Percentiles rank a stretch among this genome's conserved stretches.
Evolutionary conservation across 2,888 invertebrate genomes (phyloP).

Genomic region (Drosophila merina): DNA sequence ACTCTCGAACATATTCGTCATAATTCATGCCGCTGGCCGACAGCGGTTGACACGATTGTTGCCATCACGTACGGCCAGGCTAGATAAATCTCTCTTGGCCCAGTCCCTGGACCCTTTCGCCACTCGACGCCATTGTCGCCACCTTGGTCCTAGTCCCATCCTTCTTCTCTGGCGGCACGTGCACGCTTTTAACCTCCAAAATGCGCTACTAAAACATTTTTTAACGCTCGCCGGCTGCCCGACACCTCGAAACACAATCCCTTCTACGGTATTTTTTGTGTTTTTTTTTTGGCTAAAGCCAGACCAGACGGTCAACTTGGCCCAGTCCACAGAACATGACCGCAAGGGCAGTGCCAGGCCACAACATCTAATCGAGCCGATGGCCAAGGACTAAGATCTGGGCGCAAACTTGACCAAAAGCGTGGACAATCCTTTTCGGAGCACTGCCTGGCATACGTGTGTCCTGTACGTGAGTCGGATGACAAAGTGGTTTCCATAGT

Average conservation of each 20-base stretch:
- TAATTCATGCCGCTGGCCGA: constrained; percentile 54
- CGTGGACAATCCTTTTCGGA: constrained; percentile 68
- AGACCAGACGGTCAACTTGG: constrained; percentile 55
- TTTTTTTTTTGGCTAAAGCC: constrained; percentile 5
- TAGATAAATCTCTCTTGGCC: constrained; percentile 74
- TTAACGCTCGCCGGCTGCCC: constrained; percentile 50
- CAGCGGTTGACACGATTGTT: constrained; percentile 70
- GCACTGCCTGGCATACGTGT: constrained; percentile 62
- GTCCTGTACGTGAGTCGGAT: constrained; percentile 64
- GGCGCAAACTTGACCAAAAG: constrained; percentile 49
- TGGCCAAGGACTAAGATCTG: constrained; percentile 49
- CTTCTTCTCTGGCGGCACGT: constrained; percentile 52
- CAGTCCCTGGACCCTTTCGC: constrained; percentile 30
- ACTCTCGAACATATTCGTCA: constrained; percentile 55
- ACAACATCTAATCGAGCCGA: constrained; percentile 72
- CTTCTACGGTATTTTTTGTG: not conserved
- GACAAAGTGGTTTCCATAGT: constrained; percentile 53
- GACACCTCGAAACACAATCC: constrained; percentile 6
- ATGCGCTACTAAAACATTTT: constrained; percentile 73
- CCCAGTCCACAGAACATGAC: constrained; percentile 49
- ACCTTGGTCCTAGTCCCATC: constrained; percentile 43
- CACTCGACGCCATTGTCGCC: constrained; percentile 63
- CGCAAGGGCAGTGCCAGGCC: constrained; percentile 52
- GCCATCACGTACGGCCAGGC: constrained; percentile 65
- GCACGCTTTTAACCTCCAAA: constrained; percentile 74